These are phyloP conservation scores for Escarpia spicata DNA, from an alignment of 2,888 invertebrate genomes.

Conservation along the genomic window DNA sequence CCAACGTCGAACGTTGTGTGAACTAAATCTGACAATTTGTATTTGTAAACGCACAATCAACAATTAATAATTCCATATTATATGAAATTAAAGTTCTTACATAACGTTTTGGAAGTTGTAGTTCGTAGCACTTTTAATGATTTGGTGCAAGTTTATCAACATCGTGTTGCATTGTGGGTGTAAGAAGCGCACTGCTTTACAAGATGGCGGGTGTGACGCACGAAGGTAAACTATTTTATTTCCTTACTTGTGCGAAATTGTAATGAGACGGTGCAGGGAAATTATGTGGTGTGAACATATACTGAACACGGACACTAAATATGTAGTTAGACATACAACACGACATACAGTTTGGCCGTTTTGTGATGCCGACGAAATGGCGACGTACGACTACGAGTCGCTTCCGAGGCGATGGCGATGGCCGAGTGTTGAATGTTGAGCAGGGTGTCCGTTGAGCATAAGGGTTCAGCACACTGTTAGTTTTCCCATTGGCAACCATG, in stretches of 20 bases:
- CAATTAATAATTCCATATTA: neutral
- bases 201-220: constrained; percentile 16
- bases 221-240: neutral
- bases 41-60: neutral
- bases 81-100: neutral
- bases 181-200: neutral
- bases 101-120: neutral
- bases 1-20: neutral
- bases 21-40: neutral
- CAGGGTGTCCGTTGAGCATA: too few relatives aligned
- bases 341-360: neutral
- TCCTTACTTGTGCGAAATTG: neutral
- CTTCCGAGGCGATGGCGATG: too few relatives aligned
- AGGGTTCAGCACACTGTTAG: too few relatives aligned
- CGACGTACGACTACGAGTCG: neutral
- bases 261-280: neutral
- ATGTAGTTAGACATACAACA: neutral
- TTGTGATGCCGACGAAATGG: neutral
- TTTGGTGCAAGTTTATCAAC: neutral
- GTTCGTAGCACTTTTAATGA: neutral
- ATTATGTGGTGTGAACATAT: neutral
- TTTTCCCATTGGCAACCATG: too few relatives aligned
- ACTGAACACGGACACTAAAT: neutral
- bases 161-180: neutral
- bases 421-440: too few relatives aligned